A percentile compares a stretch with the other conserved stretches of the same genome.
phyloP scores from a whole-genome alignment of 1,140 invertebrate genomes.

The Polypedilum vanderplanki region DNA sequence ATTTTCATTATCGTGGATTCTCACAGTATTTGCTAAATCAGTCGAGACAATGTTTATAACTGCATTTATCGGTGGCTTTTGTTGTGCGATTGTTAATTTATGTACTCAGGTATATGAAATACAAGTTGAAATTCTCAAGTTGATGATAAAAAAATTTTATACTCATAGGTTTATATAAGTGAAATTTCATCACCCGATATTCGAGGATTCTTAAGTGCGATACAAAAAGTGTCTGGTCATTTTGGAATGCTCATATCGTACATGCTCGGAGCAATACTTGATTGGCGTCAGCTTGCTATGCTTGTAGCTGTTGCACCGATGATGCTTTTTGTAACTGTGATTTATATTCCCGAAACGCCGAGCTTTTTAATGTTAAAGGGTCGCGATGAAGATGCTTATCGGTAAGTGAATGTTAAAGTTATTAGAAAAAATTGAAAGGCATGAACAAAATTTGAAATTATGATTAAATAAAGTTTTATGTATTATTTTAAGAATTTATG shows the following conservation, averaged over 20 bases:
- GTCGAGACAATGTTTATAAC: conserved; percentile 75
- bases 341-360: conserved; percentile 64
- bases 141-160: conserved; percentile 31
- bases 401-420: conserved; percentile 16
- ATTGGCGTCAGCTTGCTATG: conserved; percentile 76
- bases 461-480: no score
- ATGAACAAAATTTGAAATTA: neutral
- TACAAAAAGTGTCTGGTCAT: conserved; percentile 77
- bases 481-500: no score
- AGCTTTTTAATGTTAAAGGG: conserved; percentile 56
- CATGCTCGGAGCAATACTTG: conserved; percentile 71
- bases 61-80: conserved; percentile 72
- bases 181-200: conserved; percentile 85
- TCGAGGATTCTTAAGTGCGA: conserved; percentile 76
- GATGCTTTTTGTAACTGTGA: conserved; percentile 49
- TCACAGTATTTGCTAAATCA: conserved; percentile 66
- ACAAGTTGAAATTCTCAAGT: neutral
- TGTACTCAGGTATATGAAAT: conserved; percentile 58
- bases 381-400: conserved; percentile 59
- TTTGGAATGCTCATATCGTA: conserved; percentile 78
- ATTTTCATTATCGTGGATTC: conserved; percentile 67
- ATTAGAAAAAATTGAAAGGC: neutral
- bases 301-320: conserved; percentile 61
- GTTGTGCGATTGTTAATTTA: conserved; percentile 74
- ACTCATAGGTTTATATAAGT: conserved; percentile 76